Conservation (phyloP, 2,797 vertebrate species). For the Cuculus canorus region DNA sequence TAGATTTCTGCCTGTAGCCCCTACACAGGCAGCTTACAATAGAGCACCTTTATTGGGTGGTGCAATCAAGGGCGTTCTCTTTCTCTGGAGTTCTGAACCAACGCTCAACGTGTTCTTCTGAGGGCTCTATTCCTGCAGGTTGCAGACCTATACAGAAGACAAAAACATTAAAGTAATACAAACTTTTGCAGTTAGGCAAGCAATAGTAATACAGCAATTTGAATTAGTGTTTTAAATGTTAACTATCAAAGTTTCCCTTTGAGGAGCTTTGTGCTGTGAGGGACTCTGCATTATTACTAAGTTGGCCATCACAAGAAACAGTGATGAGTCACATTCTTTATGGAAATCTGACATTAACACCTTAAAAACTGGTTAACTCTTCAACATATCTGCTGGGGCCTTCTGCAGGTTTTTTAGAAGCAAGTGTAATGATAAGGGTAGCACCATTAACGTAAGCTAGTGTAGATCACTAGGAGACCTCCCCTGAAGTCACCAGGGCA, state of each 20-base stretch:
- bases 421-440: background rate
- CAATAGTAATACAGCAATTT: background rate
- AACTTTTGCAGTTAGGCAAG: background rate
- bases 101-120: background rate
- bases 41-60: slow-evolving; percentile 58
- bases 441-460: background rate
- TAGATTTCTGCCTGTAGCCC: background rate
- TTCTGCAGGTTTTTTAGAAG: background rate
- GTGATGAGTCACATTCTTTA: background rate
- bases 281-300: background rate
- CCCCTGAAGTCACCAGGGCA: background rate
- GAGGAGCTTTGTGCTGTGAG: background rate
- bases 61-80: slow-evolving; percentile 65
- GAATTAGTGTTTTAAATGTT: background rate
- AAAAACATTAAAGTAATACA: background rate
- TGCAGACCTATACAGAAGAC: slow-evolving; percentile 39
- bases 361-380: background rate
- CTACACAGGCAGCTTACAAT: background rate
- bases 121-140: background rate
- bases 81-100: slow-evolving; percentile 39
- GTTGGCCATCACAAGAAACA: background rate
- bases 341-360: background rate
- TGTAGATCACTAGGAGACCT: background rate
- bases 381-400: background rate
- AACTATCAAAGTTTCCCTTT: background rate